phyloP scores from a whole-genome alignment of 2,797 vertebrate genomes.

The Eurystomus glaucurus region DNA sequence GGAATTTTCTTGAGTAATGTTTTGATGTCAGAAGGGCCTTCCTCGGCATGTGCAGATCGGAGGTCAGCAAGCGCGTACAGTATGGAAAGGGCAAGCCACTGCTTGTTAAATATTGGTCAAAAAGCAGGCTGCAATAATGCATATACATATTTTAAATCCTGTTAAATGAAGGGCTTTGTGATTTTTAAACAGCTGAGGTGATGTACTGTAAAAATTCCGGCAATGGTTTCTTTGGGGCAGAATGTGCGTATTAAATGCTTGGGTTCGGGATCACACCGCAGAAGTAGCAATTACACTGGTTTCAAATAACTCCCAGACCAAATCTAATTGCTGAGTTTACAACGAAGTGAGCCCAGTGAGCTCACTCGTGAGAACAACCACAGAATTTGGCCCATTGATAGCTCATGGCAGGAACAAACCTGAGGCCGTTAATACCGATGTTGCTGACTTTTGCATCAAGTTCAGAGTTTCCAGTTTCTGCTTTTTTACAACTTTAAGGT shows the following conservation, averaged over 20 bases:
- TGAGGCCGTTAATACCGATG: fast-evolving
- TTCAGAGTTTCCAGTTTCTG: not conserved
- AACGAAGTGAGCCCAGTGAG: not conserved
- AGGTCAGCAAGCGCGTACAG: constrained; percentile 40
- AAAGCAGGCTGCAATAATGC: constrained; percentile 2
- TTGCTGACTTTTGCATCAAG: not conserved
- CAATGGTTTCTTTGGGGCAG: not conserved
- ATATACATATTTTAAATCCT: not conserved
- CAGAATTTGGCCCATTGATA: fast-evolving
- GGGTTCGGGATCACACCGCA: not conserved
- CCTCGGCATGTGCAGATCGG: constrained; percentile 33
- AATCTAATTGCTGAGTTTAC: not conserved
- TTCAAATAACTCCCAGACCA: not conserved
- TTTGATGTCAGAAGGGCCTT: constrained; percentile 74
- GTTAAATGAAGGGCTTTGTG: not conserved
- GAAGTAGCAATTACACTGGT: not conserved
- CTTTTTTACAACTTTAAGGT: not conserved
- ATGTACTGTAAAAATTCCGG: not conserved
- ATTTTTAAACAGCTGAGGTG: not conserved
- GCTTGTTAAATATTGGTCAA: not conserved
- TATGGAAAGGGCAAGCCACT: not conserved
- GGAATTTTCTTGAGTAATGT: constrained; percentile 79
- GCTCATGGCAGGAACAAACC: not conserved
- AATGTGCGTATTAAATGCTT: not conserved
- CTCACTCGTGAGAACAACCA: not conserved